Base-by-base conservation (phyloP, 1,140 invertebrate genomes). In the Uloborus diversus region DNA sequence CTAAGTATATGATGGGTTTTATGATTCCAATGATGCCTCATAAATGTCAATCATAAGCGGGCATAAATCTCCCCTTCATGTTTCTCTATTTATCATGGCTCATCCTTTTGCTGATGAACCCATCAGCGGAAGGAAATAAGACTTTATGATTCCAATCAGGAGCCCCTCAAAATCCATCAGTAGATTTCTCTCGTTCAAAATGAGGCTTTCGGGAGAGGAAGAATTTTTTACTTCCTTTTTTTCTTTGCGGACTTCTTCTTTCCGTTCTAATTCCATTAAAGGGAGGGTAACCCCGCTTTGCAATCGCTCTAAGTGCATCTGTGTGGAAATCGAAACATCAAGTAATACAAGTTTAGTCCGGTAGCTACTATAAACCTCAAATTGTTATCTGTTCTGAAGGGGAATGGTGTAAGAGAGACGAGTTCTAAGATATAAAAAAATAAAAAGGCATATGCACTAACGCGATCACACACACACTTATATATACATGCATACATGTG, bases 261-360 rank as follows among this genome's bases (percentile, higher is more conserved):
- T 64, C 61, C 71, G 59, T 49, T 64, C 71, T 75, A 75, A 75
- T 75, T 64, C 71, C 71, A 75, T 75, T 75, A 75, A 61, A n/a
- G n/a, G n/a, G 57, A 33, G 53, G 30, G 42, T 13, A 64, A 23
- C 27, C 42, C 27, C 11, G 9, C 28, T 75, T n/a, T n/a, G n/a
- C 71, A 75, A 75, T 75, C 71, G 57, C 42, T 33, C 32, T 75
- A 59, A 75, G 71, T 75, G 71, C 71, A 75, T 51, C 71, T 51
- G 13, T n/a, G n/a, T 37, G n/a, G 42, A 30, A 35, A 75, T 75
- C 71, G 35, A 64, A 75, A 75, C 42, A 35, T 25, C 71, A 75
- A 64, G 28, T 75, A 64, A n/a, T 49, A 75, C 59, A 30, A 75
- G 53, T 64, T 30, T 35, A n/a, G 35, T 35, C 9, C n/a, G n/a